Evolutionary conservation across 2,888 invertebrate genomes (phyloP).

Genomic region (Synanthedon formicaeformis): DNA sequence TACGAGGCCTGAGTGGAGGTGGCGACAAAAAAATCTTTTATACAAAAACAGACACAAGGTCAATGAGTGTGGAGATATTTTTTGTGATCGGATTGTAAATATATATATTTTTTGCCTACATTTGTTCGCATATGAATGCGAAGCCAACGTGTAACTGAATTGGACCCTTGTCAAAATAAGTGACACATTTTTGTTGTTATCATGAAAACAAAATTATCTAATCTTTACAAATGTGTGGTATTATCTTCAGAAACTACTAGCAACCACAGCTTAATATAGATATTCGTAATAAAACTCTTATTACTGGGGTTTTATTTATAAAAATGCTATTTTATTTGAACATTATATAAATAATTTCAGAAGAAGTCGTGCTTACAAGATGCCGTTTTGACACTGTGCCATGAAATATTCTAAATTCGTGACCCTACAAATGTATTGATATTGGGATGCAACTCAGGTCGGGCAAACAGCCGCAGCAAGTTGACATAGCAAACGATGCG

Average conservation of each 20-base stretch:
- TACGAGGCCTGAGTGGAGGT: conserved; percentile 11
- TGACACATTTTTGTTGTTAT: neutral
- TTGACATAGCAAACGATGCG: conserved; percentile 52
- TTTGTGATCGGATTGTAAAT: neutral
- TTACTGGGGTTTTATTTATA: no score
- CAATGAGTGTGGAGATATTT: conserved; percentile 4
- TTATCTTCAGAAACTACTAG: neutral
- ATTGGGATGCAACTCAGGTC: conserved; percentile 44
- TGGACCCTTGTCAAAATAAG: neutral
- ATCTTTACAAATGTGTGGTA: neutral
- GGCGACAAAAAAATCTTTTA: conserved; percentile 18
- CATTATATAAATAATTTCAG: no score
- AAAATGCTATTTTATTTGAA: no score
- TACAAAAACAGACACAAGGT: conserved; percentile 26
- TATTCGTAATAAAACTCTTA: no score
- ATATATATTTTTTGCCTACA: neutral
- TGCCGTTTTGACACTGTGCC: no score
- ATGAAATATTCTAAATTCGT: no score
- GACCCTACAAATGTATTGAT: conserved; percentile 8
- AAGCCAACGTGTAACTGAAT: neutral
- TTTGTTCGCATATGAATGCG: neutral
- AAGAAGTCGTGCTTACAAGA: no score
- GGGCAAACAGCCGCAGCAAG: conserved; percentile 30
- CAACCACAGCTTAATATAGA: no score
- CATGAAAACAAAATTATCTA: neutral